Evolutionary conservation across 2,888 invertebrate species (phyloP).

Genomic region (Piscicola geometra): DNA sequence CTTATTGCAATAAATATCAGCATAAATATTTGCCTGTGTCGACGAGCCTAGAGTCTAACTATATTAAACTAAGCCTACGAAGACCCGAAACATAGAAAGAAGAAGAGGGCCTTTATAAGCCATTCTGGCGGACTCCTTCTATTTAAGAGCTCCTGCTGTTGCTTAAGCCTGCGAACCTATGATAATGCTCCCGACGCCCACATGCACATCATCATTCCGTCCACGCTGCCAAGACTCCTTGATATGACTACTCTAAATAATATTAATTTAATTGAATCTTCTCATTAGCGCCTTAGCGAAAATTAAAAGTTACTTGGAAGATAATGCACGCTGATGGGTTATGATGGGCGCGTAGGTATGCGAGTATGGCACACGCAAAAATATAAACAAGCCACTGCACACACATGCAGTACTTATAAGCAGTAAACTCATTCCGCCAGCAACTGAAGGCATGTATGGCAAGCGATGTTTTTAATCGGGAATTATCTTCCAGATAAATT

Average conservation of each 20-base stretch:
- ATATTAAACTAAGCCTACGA: background rate
- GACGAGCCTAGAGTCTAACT: background rate
- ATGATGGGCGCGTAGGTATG: background rate
- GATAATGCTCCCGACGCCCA: slow-evolving; percentile 11
- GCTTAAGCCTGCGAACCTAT: slow-evolving; percentile 6
- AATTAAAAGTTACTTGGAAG: background rate
- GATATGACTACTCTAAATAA: background rate
- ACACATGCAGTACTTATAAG: background rate
- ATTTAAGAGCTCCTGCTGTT: background rate
- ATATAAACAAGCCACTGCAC: background rate
- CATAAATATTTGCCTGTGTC: background rate
- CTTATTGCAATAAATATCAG: background rate
- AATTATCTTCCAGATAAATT: too few species aligned
- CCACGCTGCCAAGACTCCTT: background rate
- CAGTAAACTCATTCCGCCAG: background rate
- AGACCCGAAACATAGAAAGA: slow-evolving; percentile 13
- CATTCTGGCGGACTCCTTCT: background rate
- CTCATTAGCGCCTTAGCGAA: background rate
- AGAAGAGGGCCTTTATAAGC: slow-evolving; percentile 7
- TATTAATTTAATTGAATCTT: background rate
- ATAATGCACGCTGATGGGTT: background rate
- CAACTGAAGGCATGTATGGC: background rate
- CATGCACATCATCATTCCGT: background rate
- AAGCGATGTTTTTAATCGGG: background rate
- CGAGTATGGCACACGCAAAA: background rate